phyloP scores from a whole-genome alignment of 1,140 invertebrate genomes.

The Psilanteris sp. region DNA sequence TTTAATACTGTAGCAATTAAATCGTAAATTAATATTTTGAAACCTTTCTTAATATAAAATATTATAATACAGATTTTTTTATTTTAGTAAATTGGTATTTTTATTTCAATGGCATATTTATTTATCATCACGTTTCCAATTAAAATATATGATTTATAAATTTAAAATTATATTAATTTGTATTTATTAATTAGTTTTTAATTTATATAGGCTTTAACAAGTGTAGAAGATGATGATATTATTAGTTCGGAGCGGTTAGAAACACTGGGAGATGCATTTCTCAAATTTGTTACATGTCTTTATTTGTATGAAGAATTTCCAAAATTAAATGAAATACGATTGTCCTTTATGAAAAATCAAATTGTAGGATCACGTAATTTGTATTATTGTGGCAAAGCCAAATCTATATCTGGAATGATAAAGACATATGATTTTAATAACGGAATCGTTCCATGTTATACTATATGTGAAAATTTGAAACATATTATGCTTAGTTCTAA shows the following conservation, averaged over 20 bases:
- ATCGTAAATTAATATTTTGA: too few relatives aligned
- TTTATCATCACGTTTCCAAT: too few relatives aligned
- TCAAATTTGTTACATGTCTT: slow-evolving; percentile 89
- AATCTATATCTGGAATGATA: slow-evolving; percentile 81
- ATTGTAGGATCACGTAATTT: slow-evolving; percentile 91
- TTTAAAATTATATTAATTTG: too few relatives aligned
- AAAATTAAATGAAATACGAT: slow-evolving; percentile 86
- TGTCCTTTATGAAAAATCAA: slow-evolving; percentile 87
- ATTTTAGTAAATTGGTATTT: too few relatives aligned
- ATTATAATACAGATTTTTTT: too few relatives aligned
- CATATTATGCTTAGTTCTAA: slow-evolving; percentile 54
- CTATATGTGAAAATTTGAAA: slow-evolving; percentile 61
- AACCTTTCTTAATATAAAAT: too few relatives aligned
- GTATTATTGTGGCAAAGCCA: slow-evolving; percentile 83
- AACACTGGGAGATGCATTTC: slow-evolving; percentile 92
- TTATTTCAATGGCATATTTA: too few relatives aligned
- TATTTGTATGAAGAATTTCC: slow-evolving; percentile 87
- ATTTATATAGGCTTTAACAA: slow-evolving; percentile 84
- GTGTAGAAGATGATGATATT: slow-evolving; percentile 86
- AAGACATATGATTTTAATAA: slow-evolving; percentile 84
- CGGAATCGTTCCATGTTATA: slow-evolving; percentile 84
- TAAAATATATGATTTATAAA: too few relatives aligned
- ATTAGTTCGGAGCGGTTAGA: slow-evolving; percentile 91
- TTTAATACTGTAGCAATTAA: too few relatives aligned
- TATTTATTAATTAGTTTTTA: too few relatives aligned